Percentiles rank a stretch among this genome's conserved stretches.
These are phyloP conservation scores for Heliconius himera DNA, from an alignment of 1,140 invertebrate species.

Conservation along the genomic window DNA sequence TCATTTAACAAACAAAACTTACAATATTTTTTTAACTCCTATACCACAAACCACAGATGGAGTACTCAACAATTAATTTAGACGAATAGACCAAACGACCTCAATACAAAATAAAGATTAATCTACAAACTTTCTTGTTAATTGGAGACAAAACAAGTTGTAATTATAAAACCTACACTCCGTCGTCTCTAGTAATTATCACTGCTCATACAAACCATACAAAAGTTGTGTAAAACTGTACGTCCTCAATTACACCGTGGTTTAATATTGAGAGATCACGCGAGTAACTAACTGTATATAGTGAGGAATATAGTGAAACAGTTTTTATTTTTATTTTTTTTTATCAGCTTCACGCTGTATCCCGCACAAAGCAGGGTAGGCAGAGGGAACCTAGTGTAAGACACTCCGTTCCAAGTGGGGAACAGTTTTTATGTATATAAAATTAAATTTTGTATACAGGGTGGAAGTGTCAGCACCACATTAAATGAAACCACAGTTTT, in stretches of 20 bases:
- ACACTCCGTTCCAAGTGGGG: no score
- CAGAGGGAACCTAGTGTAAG: no score
- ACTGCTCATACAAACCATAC: conserved; percentile 21
- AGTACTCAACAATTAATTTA: background rate
- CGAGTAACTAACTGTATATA: conserved; percentile 33
- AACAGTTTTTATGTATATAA: no score
- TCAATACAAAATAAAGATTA: conserved; percentile 4
- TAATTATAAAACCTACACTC: conserved; percentile 23
- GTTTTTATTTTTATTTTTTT: background rate
- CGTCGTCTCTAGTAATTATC: conserved; percentile 26
- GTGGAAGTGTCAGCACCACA: no score
- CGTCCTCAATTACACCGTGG: conserved; percentile 42
- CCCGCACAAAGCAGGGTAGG: no score
- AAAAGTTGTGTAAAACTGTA: conserved; percentile 5
- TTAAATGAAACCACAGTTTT: no score
- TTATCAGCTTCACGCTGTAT: no score
- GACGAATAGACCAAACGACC: background rate
- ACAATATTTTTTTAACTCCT: background rate
- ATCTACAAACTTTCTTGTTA: conserved; percentile 1
- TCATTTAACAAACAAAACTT: background rate
- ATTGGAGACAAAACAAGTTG: background rate
- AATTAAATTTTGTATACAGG: no score
- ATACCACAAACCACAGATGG: background rate
- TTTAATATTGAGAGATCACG: conserved; percentile 27
- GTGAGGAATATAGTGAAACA: conserved; percentile 18